These are phyloP conservation scores for Ectemnius cavifrons DNA, from an alignment of 2,888 invertebrate genomes.

Conservation along the genomic window DNA sequence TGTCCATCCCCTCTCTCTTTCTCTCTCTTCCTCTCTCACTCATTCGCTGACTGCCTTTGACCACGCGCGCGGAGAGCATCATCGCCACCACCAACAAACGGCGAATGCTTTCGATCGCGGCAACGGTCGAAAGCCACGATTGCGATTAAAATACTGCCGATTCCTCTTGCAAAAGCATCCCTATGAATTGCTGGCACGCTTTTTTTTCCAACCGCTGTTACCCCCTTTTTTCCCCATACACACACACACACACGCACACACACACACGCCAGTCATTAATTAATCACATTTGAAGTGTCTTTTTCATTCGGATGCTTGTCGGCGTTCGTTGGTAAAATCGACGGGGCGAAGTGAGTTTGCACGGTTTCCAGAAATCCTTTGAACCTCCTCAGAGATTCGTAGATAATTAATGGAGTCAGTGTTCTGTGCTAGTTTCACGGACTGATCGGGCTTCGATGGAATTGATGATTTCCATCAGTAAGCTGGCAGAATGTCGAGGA, in stretches of 20 bases:
- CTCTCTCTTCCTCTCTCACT: no score
- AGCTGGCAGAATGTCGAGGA: background rate
- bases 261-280: background rate
- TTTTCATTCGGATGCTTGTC: background rate
- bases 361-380: background rate
- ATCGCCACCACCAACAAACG: no score
- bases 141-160: constrained; percentile 21
- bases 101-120: constrained; percentile 24
- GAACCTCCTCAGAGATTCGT: background rate
- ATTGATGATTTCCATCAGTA: background rate
- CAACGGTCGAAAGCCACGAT: constrained; percentile 2
- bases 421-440: background rate
- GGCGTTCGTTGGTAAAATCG: background rate
- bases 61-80: background rate
- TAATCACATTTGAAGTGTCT: background rate
- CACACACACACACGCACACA: no score
- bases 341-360: background rate
- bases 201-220: background rate
- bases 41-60: constrained; percentile 13
- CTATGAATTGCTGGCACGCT: background rate
- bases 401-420: background rate
- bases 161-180: background rate
- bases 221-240: background rate
- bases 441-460: background rate
- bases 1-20: no score